phyloP scores from a whole-genome alignment of 2,888 invertebrate species.

The Chromoteleia sp. region DNA sequence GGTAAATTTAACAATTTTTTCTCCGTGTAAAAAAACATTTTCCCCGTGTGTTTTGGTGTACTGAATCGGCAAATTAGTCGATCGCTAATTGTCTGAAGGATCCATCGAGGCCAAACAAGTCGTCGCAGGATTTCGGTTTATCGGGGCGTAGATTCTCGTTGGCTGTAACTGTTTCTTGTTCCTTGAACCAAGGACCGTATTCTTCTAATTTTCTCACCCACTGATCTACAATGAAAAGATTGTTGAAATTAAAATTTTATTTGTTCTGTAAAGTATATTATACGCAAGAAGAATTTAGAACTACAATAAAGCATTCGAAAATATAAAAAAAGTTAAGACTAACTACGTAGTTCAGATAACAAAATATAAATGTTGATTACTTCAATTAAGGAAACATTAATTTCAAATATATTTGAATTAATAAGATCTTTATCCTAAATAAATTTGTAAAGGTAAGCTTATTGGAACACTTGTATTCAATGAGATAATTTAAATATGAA shows the following conservation, averaged over 20 bases:
- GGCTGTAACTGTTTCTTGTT: constrained; percentile 91
- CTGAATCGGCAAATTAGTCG: constrained; percentile 86
- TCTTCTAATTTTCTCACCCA: constrained; percentile 93
- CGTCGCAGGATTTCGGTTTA: constrained; percentile 93
- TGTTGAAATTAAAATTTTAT: neutral
- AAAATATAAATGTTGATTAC: too few relatives aligned
- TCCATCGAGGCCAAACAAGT: constrained; percentile 95
- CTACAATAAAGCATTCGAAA: too few relatives aligned
- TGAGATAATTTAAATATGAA: too few relatives aligned
- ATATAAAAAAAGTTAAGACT: too few relatives aligned
- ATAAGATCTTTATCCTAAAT: too few relatives aligned
- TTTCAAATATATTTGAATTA: too few relatives aligned
- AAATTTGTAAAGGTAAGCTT: too few relatives aligned
- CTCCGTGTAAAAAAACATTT: neutral
- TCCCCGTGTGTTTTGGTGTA: too few relatives aligned
- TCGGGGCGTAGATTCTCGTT: constrained; percentile 93
- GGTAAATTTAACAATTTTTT: constrained; percentile 16
- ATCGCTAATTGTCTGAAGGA: constrained; percentile 94
- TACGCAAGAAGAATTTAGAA: too few relatives aligned
- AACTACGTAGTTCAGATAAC: too few relatives aligned
- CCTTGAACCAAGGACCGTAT: constrained; percentile 92
- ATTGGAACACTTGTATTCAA: too few relatives aligned
- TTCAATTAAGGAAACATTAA: too few relatives aligned
- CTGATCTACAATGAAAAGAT: constrained; percentile 86
- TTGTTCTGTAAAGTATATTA: neutral